These are phyloP conservation scores for Conus canariensis DNA, from an alignment of 2,888 invertebrate genomes.

Conservation along the genomic window DNA sequence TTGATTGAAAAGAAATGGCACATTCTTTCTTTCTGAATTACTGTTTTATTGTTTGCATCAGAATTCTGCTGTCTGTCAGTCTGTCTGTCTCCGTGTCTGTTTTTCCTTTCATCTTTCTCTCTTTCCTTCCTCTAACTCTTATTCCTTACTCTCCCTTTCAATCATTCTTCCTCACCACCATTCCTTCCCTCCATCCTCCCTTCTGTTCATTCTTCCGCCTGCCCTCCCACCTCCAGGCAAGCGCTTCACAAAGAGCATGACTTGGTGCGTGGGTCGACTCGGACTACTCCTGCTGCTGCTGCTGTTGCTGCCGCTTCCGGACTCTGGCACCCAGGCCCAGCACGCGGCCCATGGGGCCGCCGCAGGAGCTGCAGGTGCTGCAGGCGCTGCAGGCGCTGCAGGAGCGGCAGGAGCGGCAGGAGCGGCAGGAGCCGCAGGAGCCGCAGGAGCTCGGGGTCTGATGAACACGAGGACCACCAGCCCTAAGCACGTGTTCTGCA, in stretches of 20 bases:
- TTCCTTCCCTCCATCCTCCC: no score
- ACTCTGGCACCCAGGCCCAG: neutral
- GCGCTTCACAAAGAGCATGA: neutral
- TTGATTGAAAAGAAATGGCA: no score
- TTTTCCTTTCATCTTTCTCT: neutral
- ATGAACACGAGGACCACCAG: neutral
- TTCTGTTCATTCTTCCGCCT: no score
- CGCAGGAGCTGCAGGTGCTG: neutral
- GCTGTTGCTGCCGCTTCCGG: neutral
- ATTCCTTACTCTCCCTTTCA: no score
- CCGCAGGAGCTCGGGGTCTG: neutral
- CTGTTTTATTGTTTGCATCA: no score
- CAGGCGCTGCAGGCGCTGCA: neutral
- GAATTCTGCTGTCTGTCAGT: no score
- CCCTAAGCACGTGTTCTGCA: slow-evolving; percentile 34
- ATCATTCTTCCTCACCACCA: no score
- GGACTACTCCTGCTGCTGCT: neutral
- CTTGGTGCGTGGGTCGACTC: neutral
- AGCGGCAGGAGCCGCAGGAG: neutral
- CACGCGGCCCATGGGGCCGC: neutral
- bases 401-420: neutral
- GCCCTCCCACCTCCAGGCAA: no score
- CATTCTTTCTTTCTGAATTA: no score
- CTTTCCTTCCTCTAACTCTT: no score
- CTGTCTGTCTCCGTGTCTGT: neutral